phyloP scores from a whole-genome alignment of 2,888 invertebrate genomes.

The Drosophila fungiperda region DNA sequence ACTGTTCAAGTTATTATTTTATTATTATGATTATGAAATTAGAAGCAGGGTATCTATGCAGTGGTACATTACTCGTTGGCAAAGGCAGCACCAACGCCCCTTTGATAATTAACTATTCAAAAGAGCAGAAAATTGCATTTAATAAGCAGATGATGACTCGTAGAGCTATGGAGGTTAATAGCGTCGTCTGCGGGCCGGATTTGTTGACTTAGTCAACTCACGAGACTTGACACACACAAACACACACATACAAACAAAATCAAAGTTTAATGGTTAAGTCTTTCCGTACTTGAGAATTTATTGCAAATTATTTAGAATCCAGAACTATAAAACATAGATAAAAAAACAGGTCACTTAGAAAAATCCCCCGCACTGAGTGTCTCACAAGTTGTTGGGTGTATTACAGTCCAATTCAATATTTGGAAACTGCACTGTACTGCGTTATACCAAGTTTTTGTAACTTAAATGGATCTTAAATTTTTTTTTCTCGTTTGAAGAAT shows the following conservation, averaged over 20 bases:
- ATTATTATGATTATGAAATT: background rate
- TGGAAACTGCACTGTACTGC: background rate
- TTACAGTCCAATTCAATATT: background rate
- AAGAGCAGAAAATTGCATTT: slow-evolving; percentile 70
- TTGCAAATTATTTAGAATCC: slow-evolving; percentile 2
- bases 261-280: slow-evolving; percentile 11
- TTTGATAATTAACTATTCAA: slow-evolving; percentile 62
- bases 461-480: background rate
- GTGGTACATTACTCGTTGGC: background rate
- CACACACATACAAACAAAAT: background rate
- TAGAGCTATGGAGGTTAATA: slow-evolving; percentile 7
- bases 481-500: background rate
- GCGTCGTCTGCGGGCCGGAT: slow-evolving; percentile 13
- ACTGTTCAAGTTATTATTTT: background rate
- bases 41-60: background rate
- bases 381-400: background rate
- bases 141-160: slow-evolving; percentile 24
- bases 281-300: background rate
- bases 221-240: slow-evolving; percentile 53
- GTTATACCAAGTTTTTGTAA: background rate
- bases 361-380: slow-evolving; percentile 6
- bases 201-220: slow-evolving; percentile 60
- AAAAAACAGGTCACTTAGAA: background rate
- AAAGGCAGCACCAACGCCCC: slow-evolving; percentile 34
- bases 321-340: slow-evolving; percentile 8